These are phyloP conservation scores for Anabacerthia variegaticeps DNA, from an alignment of 2,797 vertebrate species.

Conservation along the genomic window DNA sequence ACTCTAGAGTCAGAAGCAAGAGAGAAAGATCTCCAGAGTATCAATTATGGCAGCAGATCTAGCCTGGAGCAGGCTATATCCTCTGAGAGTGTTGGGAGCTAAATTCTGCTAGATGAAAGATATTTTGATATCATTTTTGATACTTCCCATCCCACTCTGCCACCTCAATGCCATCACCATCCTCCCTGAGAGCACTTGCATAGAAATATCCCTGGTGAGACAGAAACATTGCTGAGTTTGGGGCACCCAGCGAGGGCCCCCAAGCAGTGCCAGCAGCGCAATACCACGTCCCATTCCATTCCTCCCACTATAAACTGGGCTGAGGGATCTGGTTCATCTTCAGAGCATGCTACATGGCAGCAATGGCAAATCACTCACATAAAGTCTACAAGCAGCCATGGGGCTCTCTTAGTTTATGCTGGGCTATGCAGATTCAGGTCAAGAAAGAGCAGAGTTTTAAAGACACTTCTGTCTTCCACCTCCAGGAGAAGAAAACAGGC, in stretches of 20 bases:
- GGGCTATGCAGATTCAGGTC: not conserved
- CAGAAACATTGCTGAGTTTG: not conserved
- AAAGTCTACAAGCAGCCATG: not conserved
- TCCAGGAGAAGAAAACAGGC: not conserved
- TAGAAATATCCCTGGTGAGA: not conserved
- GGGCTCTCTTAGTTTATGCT: not conserved
- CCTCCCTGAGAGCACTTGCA: not conserved
- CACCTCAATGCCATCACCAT: not conserved
- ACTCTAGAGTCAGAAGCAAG: not conserved
- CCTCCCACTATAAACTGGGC: not conserved
- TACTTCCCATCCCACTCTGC: not conserved
- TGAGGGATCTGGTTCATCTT: not conserved
- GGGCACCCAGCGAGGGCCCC: accelerated
- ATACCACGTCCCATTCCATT: accelerated
- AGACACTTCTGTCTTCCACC: not conserved
- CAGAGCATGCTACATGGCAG: accelerated
- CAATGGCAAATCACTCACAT: accelerated
- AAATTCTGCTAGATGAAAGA: not conserved
- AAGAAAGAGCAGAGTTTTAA: not conserved
- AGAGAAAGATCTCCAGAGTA: not conserved
- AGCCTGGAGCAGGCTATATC: not conserved
- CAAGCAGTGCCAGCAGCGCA: not conserved
- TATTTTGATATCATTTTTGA: not conserved
- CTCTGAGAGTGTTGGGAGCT: not conserved
- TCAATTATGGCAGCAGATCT: not conserved